A percentile compares a stretch with the other conserved stretches of the same genome.
Conservation (phyloP, 2,797 vertebrate genomes). For the Sciaenops ocellatus region DNA sequence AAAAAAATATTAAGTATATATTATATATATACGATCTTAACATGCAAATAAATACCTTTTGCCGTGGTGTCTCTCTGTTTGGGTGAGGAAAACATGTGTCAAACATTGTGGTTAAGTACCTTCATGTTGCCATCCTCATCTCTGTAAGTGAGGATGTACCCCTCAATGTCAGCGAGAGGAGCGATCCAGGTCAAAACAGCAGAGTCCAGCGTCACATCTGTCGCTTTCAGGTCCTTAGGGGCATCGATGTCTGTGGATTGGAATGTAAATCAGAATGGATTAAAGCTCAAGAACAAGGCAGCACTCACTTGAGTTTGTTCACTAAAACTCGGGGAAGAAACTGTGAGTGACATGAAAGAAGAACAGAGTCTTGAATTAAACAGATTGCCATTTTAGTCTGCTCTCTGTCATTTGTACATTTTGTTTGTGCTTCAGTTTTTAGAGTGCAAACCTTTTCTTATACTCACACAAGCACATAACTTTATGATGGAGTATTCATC, state of each 20-base stretch:
- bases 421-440: not conserved
- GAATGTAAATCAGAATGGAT: slow-evolving; percentile 39
- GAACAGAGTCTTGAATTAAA: not conserved
- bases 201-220: slow-evolving; percentile 80
- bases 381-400: not conserved
- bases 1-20: too few relatives aligned
- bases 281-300: slow-evolving; percentile 12
- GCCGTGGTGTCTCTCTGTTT: not conserved
- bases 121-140: slow-evolving; percentile 78
- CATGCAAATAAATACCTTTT: not conserved
- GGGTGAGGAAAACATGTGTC: not conserved
- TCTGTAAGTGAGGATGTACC: slow-evolving; percentile 88
- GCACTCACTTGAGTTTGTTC: not conserved
- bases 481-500: not conserved
- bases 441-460: not conserved
- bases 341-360: not conserved
- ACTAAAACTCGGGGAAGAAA: not conserved
- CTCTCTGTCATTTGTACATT: not conserved
- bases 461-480: not conserved
- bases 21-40: too few relatives aligned
- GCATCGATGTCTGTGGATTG: slow-evolving; percentile 87
- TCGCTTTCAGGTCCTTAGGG: slow-evolving; percentile 85
- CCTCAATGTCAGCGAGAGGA: slow-evolving; percentile 88
- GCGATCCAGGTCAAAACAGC: slow-evolving; percentile 87
- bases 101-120: slow-evolving; percentile 63